Evolutionary conservation across 2,888 invertebrate species (phyloP), one percentile per base, ranked within the genome.

Genomic region (Omphaloscelis lunosa): DNA sequence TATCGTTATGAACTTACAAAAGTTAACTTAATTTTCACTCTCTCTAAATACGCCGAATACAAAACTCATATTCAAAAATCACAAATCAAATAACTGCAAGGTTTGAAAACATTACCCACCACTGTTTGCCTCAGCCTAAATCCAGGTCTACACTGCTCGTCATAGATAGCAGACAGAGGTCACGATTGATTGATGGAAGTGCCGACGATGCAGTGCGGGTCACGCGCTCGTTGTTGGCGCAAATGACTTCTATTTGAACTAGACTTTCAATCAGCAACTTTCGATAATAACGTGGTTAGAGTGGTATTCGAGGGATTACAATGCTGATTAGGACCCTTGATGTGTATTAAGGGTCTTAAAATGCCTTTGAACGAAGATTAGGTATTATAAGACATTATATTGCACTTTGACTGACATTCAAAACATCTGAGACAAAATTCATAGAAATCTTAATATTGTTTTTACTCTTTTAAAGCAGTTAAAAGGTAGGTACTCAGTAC

Each of bases 111-210:
- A n/a, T 17, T 51, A 15, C 9, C 29, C 34, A 17, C 8, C 12
- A 39, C 8, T 63, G 11, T 59, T 56, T 56, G 20, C 1, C 20
- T 15, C 41, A 48, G 23, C 17, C 59, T 48, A 58, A 27, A 61
- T 15, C 59, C 34, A 51, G 41, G 56, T 69, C 63, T 58, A 39
- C 65, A 62, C 65, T 72, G 75, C 0, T 59, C 41, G 77, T 79
- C 82, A 80, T 51, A 79, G 85, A 82, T 86, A 86, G 78, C 77
- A 79, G 78, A 80, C 72, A 79, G 77, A 78, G 68, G 75, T 79
- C 80, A 62, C 70, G 83, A 83, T 81, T 88, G 85, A 88, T 88
- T n/a, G 85, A 86, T 83, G 77, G 48, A n/a, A 59, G 34, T n/a
- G 39, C 58, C 23, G 41, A 62, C 48, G 62, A 41, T 75, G 75